A percentile compares a stretch with the other conserved stretches of the same genome.
Conservation (phyloP, 2,113 vertebrate genomes). For the Morone chrysops region DNA sequence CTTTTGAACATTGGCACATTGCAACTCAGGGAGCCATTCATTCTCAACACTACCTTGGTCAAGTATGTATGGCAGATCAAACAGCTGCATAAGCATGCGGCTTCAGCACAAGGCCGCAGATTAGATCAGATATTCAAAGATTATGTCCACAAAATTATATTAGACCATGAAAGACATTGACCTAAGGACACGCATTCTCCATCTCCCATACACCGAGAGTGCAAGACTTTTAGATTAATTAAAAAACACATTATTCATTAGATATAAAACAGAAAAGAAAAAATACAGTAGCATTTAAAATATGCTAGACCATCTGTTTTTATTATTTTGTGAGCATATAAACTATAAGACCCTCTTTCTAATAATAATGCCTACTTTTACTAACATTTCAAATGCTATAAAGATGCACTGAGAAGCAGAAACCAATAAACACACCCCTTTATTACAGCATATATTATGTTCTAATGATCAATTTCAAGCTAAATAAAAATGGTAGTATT, state of each 20-base stretch:
- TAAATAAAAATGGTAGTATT: not conserved
- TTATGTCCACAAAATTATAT: not conserved
- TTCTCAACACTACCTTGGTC: conserved; percentile 28
- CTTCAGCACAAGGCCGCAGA: conserved; percentile 12
- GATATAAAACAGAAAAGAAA: not conserved
- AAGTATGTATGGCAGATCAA: conserved; percentile 19
- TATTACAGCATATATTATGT: not conserved
- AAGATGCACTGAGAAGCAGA: not conserved
- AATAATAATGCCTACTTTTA: conserved; percentile 4
- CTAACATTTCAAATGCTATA: conserved; percentile 4
- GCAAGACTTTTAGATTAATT: not conserved
- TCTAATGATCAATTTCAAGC: not conserved
- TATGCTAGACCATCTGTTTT: conserved; percentile 7
- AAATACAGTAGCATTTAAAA: not conserved
- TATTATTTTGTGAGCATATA: not conserved
- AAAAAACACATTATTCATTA: not conserved
- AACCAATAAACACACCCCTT: not conserved
- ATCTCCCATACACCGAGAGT: not conserved
- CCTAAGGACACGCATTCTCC: not conserved
- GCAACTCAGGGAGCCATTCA: conserved; percentile 45
- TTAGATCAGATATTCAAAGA: conserved; percentile 2
- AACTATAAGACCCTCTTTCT: not conserved
- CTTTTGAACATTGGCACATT: conserved; percentile 70
- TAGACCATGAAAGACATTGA: not conserved
- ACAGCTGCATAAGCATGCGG: conserved; percentile 8